Conservation (phyloP, 1,140 invertebrate species). For the Orchesella cincta region DNA sequence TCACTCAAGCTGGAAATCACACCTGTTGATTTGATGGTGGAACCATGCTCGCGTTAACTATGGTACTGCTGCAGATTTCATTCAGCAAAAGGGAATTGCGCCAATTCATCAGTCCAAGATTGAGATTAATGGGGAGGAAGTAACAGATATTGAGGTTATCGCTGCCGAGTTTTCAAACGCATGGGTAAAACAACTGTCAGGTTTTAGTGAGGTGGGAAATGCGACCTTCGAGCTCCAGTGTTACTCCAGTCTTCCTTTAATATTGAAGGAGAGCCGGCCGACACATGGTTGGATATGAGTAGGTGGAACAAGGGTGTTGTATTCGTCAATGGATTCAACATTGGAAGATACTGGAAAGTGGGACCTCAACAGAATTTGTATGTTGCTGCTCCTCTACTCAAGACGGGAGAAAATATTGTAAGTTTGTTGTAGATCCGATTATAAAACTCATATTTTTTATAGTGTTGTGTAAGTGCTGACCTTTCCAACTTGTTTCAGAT, state of each 20-base stretch:
- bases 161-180: constrained; percentile 58
- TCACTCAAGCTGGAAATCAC: neutral
- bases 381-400: constrained; percentile 63
- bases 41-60: constrained; percentile 62
- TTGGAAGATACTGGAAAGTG: constrained; percentile 58
- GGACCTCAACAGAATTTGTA: constrained; percentile 65
- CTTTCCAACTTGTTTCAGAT: constrained; percentile 52
- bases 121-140: constrained; percentile 53
- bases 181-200: constrained; percentile 56
- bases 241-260: constrained; percentile 46
- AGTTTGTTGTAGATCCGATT: too few species aligned
- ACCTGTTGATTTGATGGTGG: constrained; percentile 59
- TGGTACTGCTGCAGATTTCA: constrained; percentile 54
- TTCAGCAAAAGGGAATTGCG: constrained; percentile 59
- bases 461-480: too few species aligned
- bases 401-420: constrained; percentile 60
- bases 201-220: constrained; percentile 41
- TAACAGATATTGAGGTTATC: constrained; percentile 56
- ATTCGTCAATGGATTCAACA: constrained; percentile 68
- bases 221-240: too few species aligned
- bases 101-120: constrained; percentile 52
- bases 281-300: constrained; percentile 57
- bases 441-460: constrained; percentile 10
- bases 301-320: constrained; percentile 63
- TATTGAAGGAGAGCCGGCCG: constrained; percentile 50